Conservation (phyloP, 2,797 vertebrate genomes). For the Hippocampus kuda region DNA sequence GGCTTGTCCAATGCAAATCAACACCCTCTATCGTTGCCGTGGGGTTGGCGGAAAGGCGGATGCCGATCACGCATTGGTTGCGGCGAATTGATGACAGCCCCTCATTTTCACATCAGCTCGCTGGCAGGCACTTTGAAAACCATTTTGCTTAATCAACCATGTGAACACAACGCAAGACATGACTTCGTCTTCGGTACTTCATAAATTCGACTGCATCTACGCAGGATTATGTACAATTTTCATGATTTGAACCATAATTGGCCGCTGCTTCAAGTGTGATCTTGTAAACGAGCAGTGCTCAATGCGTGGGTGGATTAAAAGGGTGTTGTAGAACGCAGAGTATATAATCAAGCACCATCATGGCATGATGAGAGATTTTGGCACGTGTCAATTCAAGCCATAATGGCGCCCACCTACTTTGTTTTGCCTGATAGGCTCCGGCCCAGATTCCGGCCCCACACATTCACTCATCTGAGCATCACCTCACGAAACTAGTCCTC, state of each 20-base stretch:
- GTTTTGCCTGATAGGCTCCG: conserved; percentile 41
- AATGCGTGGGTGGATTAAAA: conserved; percentile 50
- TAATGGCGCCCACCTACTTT: conserved; percentile 49
- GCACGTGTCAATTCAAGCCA: conserved; percentile 52
- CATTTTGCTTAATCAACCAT: conserved; percentile 27
- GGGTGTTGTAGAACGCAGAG: conserved; percentile 20
- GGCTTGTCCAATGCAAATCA: conserved; percentile 34
- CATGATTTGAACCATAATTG: background rate
- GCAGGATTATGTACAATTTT: background rate
- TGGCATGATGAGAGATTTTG: conserved; percentile 56
- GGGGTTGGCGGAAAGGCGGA: conserved; percentile 40
- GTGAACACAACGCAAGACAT: background rate
- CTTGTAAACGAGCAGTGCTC: conserved; percentile 33
- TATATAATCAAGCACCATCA: conserved; percentile 52
- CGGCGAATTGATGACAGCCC: conserved; percentile 37
- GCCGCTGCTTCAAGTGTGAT: conserved; percentile 4
- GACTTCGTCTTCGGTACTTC: background rate
- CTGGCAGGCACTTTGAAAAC: conserved; percentile 37
- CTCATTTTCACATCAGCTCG: conserved; percentile 49
- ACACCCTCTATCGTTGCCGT: conserved; percentile 36
- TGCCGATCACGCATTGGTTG: conserved; percentile 39
- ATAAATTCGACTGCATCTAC: background rate
- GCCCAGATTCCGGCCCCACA: conserved; percentile 39
- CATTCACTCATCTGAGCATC: conserved; percentile 44
- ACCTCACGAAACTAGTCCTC: conserved; percentile 33